phyloP scores from a whole-genome alignment of 2,888 invertebrate species.

The Sturmia bella region DNA sequence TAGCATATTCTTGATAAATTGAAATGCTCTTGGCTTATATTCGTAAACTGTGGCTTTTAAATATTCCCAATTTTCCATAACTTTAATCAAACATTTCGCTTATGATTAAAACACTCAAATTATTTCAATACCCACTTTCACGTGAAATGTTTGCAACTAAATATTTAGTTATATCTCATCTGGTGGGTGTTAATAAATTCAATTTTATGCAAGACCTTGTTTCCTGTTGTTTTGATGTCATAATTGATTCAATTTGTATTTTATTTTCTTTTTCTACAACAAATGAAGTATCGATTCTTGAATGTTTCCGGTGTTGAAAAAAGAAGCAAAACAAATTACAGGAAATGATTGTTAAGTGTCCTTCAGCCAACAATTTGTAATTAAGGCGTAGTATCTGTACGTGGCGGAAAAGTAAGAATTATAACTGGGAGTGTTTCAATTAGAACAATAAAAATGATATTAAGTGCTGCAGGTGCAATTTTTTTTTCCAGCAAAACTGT shows the following conservation, averaged over 20 bases:
- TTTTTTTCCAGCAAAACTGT: not conserved
- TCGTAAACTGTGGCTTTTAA: too few species aligned
- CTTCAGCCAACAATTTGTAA: slow-evolving; percentile 25
- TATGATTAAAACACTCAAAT: too few species aligned
- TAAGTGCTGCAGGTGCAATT: not conserved
- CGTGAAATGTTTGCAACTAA: slow-evolving; percentile 7
- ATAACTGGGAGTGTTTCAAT: slow-evolving; percentile 12
- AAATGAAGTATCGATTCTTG: slow-evolving; percentile 32
- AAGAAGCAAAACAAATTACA: not conserved
- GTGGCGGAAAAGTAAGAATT: not conserved
- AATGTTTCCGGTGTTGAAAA: slow-evolving; percentile 37
- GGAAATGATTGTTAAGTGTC: slow-evolving; percentile 37
- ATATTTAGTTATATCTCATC: slow-evolving; percentile 40
- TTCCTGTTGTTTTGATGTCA: slow-evolving; percentile 43
- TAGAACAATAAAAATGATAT: slow-evolving; percentile 4
- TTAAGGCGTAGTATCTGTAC: slow-evolving; percentile 18
- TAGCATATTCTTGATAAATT: too few species aligned
- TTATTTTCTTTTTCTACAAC: not conserved
- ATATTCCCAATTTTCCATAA: too few species aligned
- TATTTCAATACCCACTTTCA: too few species aligned
- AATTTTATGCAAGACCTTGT: slow-evolving; percentile 46
- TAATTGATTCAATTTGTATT: slow-evolving; percentile 9
- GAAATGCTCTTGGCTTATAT: too few species aligned
- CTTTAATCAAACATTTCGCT: too few species aligned
- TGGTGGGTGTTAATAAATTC: slow-evolving; percentile 62